phyloP scores from a whole-genome alignment of 1,140 invertebrate species.

The Drosophila azteca region DNA sequence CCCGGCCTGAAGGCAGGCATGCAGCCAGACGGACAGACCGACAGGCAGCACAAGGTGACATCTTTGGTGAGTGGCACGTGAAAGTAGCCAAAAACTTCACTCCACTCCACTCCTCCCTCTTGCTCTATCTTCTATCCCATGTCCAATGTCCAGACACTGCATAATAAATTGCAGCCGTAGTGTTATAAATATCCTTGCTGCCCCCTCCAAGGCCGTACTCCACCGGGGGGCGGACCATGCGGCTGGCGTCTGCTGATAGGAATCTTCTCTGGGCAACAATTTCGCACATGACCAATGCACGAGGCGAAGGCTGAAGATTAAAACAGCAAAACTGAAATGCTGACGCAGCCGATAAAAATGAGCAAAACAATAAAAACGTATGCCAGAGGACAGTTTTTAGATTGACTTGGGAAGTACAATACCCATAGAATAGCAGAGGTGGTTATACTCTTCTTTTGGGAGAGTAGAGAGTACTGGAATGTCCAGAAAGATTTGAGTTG shows the following conservation, averaged over 20 bases:
- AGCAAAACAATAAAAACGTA: conserved; percentile 31
- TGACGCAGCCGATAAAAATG: conserved; percentile 63
- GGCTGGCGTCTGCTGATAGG: conserved; percentile 56
- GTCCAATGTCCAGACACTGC: conserved; percentile 60
- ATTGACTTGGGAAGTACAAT: too few species aligned
- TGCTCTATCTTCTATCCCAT: neutral
- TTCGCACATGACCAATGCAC: conserved; percentile 66
- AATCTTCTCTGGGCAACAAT: conserved; percentile 62
- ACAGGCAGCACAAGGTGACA: conserved; percentile 61
- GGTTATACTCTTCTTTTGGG: too few species aligned
- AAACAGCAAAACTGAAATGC: conserved; percentile 57
- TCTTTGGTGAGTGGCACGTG: conserved; percentile 68
- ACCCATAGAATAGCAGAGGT: too few species aligned
- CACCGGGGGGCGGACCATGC: conserved; percentile 7
- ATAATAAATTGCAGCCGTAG: conserved; percentile 78
- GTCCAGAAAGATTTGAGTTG: too few species aligned
- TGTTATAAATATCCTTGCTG: conserved; percentile 72
- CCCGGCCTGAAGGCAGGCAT: neutral
- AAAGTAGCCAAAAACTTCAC: conserved; percentile 47
- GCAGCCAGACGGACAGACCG: neutral
- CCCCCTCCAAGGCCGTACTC: neutral
- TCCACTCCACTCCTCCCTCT: neutral
- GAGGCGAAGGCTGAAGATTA: conserved; percentile 25
- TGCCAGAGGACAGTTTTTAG: conserved; percentile 16
- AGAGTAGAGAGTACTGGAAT: too few species aligned